Evolutionary conservation across 2,888 invertebrate species (phyloP).

Genomic region (Tachina grossa): DNA sequence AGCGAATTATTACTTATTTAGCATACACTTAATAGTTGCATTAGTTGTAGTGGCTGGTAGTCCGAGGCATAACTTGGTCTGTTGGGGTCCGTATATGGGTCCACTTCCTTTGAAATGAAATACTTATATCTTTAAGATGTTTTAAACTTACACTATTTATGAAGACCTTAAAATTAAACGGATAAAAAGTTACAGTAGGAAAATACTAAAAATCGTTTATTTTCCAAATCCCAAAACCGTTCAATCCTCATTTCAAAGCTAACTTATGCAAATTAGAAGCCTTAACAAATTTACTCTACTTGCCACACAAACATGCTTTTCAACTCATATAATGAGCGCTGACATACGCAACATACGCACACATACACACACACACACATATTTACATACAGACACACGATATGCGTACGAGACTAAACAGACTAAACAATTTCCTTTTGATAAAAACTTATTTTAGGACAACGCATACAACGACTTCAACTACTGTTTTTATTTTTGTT

Average conservation of each 20-base stretch:
- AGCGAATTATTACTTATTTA: too few relatives aligned
- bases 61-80: too few relatives aligned
- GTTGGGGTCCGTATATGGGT: too few relatives aligned
- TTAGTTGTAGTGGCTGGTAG: too few relatives aligned
- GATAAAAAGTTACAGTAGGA: not conserved
- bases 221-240: constrained; percentile 38
- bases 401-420: not conserved
- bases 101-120: too few relatives aligned
- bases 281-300: constrained; percentile 16
- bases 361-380: not conserved
- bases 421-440: constrained; percentile 8
- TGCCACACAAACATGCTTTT: not conserved
- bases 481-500: not conserved
- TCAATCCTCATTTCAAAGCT: constrained; percentile 57
- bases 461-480: not conserved
- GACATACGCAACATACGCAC: not conserved
- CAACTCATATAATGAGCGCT: not conserved
- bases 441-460: constrained; percentile 18
- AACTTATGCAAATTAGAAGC: constrained; percentile 66
- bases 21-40: too few relatives aligned
- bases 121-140: too few relatives aligned
- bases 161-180: too few relatives aligned
- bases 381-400: not conserved
- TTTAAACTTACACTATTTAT: too few relatives aligned
- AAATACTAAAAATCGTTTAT: constrained; percentile 32